Percentiles rank a stretch among this genome's conserved stretches.
These are phyloP conservation scores for Raja brachyura DNA, from an alignment of 2,113 vertebrate species.

Conservation along the genomic window DNA sequence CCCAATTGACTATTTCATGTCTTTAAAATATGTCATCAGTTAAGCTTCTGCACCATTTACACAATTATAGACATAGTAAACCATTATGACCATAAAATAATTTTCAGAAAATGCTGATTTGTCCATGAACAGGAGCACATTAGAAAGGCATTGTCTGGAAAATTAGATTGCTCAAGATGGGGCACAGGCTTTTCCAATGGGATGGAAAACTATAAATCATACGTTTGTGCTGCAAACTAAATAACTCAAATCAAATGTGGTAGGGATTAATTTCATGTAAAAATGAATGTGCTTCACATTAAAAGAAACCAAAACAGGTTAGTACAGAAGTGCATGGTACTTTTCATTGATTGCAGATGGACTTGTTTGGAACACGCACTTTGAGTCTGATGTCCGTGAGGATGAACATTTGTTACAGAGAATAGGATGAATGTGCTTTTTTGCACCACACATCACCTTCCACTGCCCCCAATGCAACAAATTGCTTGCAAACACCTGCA, in stretches of 20 bases:
- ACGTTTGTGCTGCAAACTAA: not conserved
- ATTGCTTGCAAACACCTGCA: too few species aligned
- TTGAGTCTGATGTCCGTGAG: too few species aligned
- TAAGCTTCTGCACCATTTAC: not conserved
- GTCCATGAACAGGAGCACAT: not conserved
- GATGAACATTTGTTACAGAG: not conserved
- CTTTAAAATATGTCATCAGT: not conserved
- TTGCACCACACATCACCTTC: too few species aligned
- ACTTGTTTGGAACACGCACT: not conserved
- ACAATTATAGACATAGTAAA: not conserved
- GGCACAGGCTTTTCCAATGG: too few species aligned
- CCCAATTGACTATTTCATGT: not conserved
- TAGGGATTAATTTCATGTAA: not conserved
- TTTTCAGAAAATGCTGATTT: not conserved
- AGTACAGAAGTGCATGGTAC: not conserved
- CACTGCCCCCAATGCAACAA: too few species aligned
- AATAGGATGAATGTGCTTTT: not conserved
- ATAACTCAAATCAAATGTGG: not conserved
- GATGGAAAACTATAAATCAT: not conserved
- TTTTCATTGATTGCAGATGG: not conserved
- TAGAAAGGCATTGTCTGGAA: not conserved
- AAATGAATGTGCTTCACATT: not conserved
- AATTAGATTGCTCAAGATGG: too few species aligned
- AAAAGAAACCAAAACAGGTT: not conserved
- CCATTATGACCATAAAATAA: not conserved